Conservation (phyloP, 2,797 vertebrate genomes). For the Varecia variegata region DNA sequence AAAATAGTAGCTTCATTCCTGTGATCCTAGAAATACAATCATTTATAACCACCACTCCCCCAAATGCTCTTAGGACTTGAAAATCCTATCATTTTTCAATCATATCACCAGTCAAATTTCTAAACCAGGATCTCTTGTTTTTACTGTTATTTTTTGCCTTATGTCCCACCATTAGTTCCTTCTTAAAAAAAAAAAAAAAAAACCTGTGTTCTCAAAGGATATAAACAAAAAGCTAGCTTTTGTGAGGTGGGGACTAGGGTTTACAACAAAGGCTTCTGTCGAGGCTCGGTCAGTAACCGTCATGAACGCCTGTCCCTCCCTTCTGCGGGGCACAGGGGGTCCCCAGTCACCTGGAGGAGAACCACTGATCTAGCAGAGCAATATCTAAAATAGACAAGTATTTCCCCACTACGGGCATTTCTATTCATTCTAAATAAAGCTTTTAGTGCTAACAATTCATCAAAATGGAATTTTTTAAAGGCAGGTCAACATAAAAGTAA, state of each 20-base stretch:
- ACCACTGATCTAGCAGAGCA: neutral
- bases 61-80: neutral
- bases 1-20: neutral
- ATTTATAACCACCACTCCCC: neutral
- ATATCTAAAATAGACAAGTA: neutral
- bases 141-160: neutral
- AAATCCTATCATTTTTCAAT: neutral
- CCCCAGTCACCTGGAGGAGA: neutral
- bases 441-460: neutral
- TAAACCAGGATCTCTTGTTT: neutral
- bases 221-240: neutral
- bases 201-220: neutral
- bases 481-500: neutral
- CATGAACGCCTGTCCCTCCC: neutral
- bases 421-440: neutral
- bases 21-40: neutral
- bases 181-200: neutral
- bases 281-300: rapidly evolving
- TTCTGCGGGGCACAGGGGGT: neutral
- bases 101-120: neutral
- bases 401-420: neutral
- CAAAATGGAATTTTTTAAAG: neutral
- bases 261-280: neutral
- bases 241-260: neutral
- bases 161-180: neutral